Base-by-base conservation (phyloP, 1,140 invertebrate genomes). In the Procambarus virginalis region DNA sequence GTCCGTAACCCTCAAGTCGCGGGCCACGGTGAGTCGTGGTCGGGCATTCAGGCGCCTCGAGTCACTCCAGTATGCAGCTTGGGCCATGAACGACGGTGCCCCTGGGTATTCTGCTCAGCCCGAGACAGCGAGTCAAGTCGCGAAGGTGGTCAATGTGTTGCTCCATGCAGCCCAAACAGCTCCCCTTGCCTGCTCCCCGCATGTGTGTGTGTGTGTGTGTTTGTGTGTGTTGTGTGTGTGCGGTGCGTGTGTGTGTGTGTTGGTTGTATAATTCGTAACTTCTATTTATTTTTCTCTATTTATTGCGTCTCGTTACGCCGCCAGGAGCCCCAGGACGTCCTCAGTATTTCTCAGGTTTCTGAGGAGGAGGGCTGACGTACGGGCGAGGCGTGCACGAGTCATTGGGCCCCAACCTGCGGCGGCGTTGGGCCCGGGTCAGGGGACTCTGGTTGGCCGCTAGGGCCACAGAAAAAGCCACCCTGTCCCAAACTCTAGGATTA, bases 41-140 rank as follows among this genome's bases (percentile, higher is more conserved):
- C 68, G 88, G 88, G 88, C 88, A 89, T 89, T 89, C 81, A 84
- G 88, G 88, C 88, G 82, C 88, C 88, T 77, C 64, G 51, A 89
- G 88, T 89, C 88, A 89, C 88, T 51, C 45, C 77, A 79, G 77
- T 14, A 64, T 58, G 81, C 79, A 51, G 88, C 79, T 14, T 70
- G 60, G 68, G 75, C 51, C 48, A 68, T 34, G 34, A 34, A 34
- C 70, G 86, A 75, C 17, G 70, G 49, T 76, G 68, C 68, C 46
- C 88, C 76, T 84, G 75, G 58, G 73, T 84, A 81, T 58, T 2
- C 81, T 73, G 20, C 45, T 76, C 73, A 58, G 60, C 75, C 64
- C 48, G 68, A 48, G 68, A 75, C 75, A 78, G 48, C 55, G 70
- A 58, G 81, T 84, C 75, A 78, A 22, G 81, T 84, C 81, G 78